phyloP scores from a whole-genome alignment of 1,140 invertebrate genomes.

The Saccostrea cuccullata region DNA sequence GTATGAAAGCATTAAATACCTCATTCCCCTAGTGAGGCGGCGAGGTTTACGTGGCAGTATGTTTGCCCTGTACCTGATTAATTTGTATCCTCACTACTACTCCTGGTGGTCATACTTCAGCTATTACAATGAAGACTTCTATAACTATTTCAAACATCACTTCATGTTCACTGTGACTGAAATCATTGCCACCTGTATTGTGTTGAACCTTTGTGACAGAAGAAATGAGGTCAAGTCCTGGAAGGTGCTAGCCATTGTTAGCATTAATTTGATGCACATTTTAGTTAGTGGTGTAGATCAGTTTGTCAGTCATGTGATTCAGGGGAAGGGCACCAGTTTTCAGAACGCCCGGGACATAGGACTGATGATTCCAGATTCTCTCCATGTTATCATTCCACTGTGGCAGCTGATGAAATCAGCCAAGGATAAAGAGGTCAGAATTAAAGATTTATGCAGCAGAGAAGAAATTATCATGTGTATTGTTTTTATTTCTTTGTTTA shows the following conservation, averaged over 20 bases:
- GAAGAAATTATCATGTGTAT: conserved; percentile 73
- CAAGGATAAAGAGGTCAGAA: conserved; percentile 56
- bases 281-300: conserved; percentile 87
- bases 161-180: conserved; percentile 86
- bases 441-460: conserved; percentile 72
- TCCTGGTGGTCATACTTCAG: conserved; percentile 91
- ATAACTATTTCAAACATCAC: conserved; percentile 82
- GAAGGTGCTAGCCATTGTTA: conserved; percentile 83
- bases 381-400: conserved; percentile 84
- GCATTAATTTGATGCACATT: conserved; percentile 86
- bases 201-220: conserved; percentile 79
- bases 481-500: conserved; percentile 68
- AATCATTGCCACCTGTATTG: conserved; percentile 84
- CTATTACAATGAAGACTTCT: conserved; percentile 91
- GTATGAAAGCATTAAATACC: conserved; percentile 86
- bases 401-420: conserved; percentile 74
- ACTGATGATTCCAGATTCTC: conserved; percentile 87
- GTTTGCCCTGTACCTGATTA: conserved; percentile 85
- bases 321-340: conserved; percentile 82
- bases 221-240: conserved; percentile 82
- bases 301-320: conserved; percentile 86
- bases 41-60: conserved; percentile 84
- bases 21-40: conserved; percentile 81
- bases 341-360: conserved; percentile 85
- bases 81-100: conserved; percentile 89